Conservation (phyloP, 2,113 vertebrate genomes). For the Speoplatyrhinus poulsoni region DNA sequence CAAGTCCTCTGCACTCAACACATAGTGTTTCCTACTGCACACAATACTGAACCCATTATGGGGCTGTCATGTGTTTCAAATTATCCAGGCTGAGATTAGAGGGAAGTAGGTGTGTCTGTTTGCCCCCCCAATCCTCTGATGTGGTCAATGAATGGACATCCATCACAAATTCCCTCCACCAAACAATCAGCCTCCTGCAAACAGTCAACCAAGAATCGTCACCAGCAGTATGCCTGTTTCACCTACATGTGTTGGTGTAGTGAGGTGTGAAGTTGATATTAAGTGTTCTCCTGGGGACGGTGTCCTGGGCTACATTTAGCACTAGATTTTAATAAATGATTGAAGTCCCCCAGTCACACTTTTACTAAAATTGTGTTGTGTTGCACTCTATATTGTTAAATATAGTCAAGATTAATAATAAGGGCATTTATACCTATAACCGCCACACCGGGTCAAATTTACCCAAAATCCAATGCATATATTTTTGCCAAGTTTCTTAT, state of each 20-base stretch:
- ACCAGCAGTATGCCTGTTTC: slow-evolving; percentile 12
- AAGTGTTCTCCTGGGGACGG: slow-evolving; percentile 6
- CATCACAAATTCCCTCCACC: slow-evolving; percentile 35
- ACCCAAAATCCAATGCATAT: no score
- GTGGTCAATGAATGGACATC: slow-evolving; percentile 66
- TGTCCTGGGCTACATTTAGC: not conserved
- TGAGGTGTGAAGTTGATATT: slow-evolving; percentile 22
- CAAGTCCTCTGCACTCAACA: slow-evolving; percentile 24
- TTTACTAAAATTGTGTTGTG: no score
- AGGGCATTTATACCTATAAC: no score
- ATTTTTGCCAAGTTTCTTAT: no score
- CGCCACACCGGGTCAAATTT: no score
- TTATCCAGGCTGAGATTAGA: slow-evolving; percentile 70
- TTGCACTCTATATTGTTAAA: no score
- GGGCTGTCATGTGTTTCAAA: slow-evolving; percentile 71
- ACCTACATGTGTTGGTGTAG: slow-evolving; percentile 29
- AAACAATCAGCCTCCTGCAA: slow-evolving; percentile 42
- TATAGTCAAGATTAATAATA: no score
- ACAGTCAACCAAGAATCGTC: not conserved
- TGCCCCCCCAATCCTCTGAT: slow-evolving; percentile 52
- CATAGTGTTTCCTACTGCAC: slow-evolving; percentile 39
- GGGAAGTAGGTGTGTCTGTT: slow-evolving; percentile 54
- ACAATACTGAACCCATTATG: slow-evolving; percentile 71
- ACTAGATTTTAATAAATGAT: no score
- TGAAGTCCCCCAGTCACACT: no score